Conservation (phyloP, 2,888 invertebrate species). For the Xestia c-nigrum region DNA sequence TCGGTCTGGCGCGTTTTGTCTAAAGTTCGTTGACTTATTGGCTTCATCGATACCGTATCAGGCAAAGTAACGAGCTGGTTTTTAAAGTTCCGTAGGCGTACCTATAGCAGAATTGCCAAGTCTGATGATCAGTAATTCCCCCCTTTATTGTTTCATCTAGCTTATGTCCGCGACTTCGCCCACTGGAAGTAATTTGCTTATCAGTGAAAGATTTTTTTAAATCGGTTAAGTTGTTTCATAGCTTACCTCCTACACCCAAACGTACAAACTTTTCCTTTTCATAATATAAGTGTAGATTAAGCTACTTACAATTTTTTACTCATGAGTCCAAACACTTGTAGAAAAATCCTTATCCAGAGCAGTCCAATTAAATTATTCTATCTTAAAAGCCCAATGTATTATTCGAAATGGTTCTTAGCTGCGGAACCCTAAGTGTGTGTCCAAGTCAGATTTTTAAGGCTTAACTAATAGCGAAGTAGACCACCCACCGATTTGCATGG, state of each 20-base stretch:
- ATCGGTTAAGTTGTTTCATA: neutral
- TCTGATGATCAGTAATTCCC: neutral
- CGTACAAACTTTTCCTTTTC: neutral
- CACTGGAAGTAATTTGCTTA: neutral
- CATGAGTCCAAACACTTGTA: neutral
- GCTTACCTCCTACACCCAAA: neutral
- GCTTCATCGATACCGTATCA: constrained; percentile 46
- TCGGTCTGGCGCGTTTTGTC: constrained; percentile 68
- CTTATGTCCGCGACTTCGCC: neutral
- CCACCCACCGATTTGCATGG: constrained; percentile 49
- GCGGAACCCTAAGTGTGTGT: constrained; percentile 12
- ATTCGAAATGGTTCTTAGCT: neutral
- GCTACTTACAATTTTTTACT: neutral
- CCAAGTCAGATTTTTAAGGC: constrained; percentile 36
- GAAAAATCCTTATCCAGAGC: neutral
- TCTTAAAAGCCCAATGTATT: neutral
- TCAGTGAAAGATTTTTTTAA: neutral
- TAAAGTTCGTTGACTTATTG: constrained; percentile 67
- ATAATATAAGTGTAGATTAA: neutral
- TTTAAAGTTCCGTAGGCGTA: constrained; percentile 10
- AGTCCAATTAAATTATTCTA: neutral
- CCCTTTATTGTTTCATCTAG: neutral
- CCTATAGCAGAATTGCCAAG: neutral
- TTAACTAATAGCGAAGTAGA: constrained; percentile 36
- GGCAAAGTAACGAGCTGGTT: constrained; percentile 13